Conservation (phyloP, 1,140 invertebrate genomes). For the Sinella curviseta region DNA sequence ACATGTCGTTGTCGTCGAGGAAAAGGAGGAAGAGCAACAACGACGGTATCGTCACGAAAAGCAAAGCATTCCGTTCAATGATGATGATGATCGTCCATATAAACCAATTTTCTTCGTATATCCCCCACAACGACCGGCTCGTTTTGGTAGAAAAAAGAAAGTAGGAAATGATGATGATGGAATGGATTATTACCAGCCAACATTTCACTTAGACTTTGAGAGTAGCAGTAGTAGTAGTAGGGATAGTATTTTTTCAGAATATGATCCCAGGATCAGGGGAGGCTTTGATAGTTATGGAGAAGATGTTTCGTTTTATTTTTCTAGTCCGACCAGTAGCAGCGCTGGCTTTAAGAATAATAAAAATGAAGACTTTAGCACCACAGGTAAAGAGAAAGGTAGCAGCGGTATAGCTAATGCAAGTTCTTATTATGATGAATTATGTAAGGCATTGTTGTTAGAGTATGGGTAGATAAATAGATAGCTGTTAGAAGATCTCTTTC, state of each 20-base stretch:
- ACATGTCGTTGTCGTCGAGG: background rate
- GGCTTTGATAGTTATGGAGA: slow-evolving; percentile 19
- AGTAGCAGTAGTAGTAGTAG: background rate
- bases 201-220: background rate
- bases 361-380: background rate
- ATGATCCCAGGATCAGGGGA: slow-evolving; percentile 15
- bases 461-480: background rate
- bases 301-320: background rate
- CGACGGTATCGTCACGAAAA: background rate
- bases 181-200: slow-evolving; percentile 20
- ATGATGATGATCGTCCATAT: background rate
- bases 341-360: background rate
- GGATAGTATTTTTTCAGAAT: background rate
- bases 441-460: background rate
- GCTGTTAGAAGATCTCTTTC: too few relatives aligned
- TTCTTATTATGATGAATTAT: slow-evolving; percentile 19
- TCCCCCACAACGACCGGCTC: background rate
- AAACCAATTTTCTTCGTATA: slow-evolving; percentile 22
- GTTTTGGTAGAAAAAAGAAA: background rate
- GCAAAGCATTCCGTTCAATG: background rate
- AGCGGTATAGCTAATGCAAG: background rate
- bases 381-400: background rate
- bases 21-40: background rate
- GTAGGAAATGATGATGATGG: background rate
- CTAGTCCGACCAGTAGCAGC: background rate